Conservation (phyloP, 1,140 invertebrate genomes). For the Atta cephalotes region DNA sequence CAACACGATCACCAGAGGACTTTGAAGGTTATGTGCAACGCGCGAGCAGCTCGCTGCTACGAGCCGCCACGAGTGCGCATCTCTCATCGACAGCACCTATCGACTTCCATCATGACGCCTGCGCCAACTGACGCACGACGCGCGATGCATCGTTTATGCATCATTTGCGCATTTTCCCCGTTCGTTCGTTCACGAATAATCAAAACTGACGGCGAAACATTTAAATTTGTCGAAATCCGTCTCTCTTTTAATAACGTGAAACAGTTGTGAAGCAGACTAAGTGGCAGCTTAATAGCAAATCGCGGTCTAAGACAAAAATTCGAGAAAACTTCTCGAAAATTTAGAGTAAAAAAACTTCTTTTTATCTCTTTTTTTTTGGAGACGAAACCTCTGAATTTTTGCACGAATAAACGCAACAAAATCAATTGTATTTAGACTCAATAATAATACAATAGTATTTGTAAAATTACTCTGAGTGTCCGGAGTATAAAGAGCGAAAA, state of each 20-base stretch:
- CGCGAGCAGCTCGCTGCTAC: conserved; percentile 34
- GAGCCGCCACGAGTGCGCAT: conserved; percentile 54
- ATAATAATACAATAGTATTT: background rate
- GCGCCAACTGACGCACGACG: conserved; percentile 39
- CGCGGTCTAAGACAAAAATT: background rate
- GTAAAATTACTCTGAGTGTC: background rate
- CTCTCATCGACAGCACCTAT: conserved; percentile 55
- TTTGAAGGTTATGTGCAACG: conserved; percentile 73
- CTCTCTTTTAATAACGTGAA: background rate
- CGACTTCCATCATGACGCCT: conserved; percentile 71
- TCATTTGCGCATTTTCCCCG: background rate
- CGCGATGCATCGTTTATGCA: conserved; percentile 1
- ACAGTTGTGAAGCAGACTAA: background rate
- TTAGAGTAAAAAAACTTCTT: background rate
- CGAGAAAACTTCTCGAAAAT: background rate
- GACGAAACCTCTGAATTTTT: background rate
- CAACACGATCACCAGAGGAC: conserved; percentile 34
- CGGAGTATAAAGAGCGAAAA: too few species aligned
- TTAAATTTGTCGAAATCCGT: background rate
- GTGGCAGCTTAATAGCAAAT: background rate
- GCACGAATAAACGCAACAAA: background rate
- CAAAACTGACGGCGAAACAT: background rate
- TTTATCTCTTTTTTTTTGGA: background rate
- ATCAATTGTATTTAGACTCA: background rate
- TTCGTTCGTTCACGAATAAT: background rate